Evolutionary conservation across 1,140 invertebrate genomes (phyloP).

Genomic region (Proales similis): DNA sequence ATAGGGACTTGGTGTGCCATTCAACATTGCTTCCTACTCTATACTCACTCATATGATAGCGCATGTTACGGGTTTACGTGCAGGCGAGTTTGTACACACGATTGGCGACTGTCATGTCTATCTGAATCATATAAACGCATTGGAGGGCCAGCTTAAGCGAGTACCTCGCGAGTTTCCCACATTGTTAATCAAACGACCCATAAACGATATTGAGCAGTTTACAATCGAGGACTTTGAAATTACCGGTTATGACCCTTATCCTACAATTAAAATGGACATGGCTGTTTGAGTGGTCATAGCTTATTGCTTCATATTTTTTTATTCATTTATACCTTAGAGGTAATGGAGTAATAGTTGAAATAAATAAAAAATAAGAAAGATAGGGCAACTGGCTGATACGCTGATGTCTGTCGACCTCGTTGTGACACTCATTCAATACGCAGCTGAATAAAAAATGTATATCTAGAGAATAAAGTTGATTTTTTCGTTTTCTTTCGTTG

Average conservation of each 20-base stretch:
- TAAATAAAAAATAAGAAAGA: too few species aligned
- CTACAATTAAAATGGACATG: conserved; percentile 90
- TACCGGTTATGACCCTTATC: conserved; percentile 76
- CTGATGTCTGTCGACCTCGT: too few species aligned
- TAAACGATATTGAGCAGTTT: conserved; percentile 75
- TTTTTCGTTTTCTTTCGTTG: too few species aligned
- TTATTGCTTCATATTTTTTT: too few species aligned
- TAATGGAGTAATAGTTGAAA: too few species aligned
- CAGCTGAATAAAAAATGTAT: too few species aligned
- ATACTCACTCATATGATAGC: conserved; percentile 91
- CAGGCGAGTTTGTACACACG: conserved; percentile 91
- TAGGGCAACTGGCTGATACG: too few species aligned
- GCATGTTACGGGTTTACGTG: conserved; percentile 78
- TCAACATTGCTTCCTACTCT: conserved; percentile 96
- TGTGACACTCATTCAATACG: too few species aligned
- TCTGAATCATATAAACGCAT: conserved; percentile 75
- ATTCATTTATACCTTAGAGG: too few species aligned
- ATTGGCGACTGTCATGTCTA: conserved; percentile 96
- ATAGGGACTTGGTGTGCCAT: conserved; percentile 94
- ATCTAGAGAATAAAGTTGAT: too few species aligned
- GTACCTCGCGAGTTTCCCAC: conserved; percentile 74
- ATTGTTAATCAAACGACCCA: conserved; percentile 62
- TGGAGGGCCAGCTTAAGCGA: conserved; percentile 75
- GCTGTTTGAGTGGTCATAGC: conserved; percentile 59
- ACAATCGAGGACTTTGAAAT: conserved; percentile 78